Evolutionary conservation across 2,888 invertebrate species (phyloP).

Genomic region (Heliconius aoede): DNA sequence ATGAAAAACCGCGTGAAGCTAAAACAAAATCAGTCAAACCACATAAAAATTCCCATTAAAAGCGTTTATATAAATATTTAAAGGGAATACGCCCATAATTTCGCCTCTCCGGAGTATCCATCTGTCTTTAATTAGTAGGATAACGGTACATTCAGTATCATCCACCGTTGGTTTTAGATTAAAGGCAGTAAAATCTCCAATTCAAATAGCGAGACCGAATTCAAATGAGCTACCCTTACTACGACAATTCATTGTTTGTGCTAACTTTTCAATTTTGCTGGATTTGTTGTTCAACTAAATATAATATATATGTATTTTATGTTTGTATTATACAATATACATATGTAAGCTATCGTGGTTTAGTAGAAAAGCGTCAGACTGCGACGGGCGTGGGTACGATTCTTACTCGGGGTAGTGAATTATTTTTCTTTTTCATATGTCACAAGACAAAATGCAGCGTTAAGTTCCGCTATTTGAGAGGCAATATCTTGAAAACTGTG

Average conservation of each 20-base stretch:
- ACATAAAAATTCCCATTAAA: constrained; percentile 16
- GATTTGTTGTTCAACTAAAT: background rate
- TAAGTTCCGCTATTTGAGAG: background rate
- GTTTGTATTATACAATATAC: background rate
- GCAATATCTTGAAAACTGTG: background rate
- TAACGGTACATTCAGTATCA: constrained; percentile 62
- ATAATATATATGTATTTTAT: background rate
- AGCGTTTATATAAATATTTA: constrained; percentile 26
- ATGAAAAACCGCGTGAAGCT: background rate
- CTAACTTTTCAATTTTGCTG: constrained; percentile 17
- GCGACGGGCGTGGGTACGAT: background rate
- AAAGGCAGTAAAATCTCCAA: constrained; percentile 78
- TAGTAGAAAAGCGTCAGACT: background rate
- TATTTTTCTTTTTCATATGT: background rate
- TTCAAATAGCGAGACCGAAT: constrained; percentile 76
- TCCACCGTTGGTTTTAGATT: constrained; percentile 73
- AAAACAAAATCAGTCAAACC: background rate
- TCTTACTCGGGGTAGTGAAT: background rate
- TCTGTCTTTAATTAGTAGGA: constrained; percentile 69
- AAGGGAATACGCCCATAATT: constrained; percentile 25
- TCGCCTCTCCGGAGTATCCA: constrained; percentile 52
- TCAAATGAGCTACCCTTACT: constrained; percentile 67
- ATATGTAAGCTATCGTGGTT: background rate
- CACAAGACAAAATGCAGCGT: background rate
- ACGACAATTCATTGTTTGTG: constrained; percentile 31